These are phyloP conservation scores for Zelleria hepariella DNA, from an alignment of 2,888 invertebrate genomes.

Conservation along the genomic window DNA sequence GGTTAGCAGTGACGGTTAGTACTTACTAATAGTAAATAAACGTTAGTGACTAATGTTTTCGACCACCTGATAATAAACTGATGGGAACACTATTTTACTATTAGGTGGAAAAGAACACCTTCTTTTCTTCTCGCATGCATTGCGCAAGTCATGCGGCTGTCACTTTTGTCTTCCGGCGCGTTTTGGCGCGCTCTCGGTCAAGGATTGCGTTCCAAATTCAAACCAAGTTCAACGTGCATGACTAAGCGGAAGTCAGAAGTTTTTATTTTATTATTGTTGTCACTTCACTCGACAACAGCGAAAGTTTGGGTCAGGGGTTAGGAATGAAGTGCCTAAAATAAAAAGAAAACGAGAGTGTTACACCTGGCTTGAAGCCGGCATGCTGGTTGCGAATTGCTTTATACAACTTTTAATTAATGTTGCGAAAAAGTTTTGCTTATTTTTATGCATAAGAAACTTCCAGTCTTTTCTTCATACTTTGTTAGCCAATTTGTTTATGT, in stretches of 20 bases:
- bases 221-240: slow-evolving; percentile 40
- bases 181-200: background rate
- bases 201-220: background rate
- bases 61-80: too few relatives aligned
- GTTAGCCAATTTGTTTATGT: too few relatives aligned
- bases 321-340: background rate
- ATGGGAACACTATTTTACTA: too few relatives aligned
- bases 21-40: too few relatives aligned
- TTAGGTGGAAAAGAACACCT: background rate
- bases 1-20: too few relatives aligned
- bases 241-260: slow-evolving; percentile 30
- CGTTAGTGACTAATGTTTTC: too few relatives aligned
- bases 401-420: too few relatives aligned
- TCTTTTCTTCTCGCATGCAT: background rate
- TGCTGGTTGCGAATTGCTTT: background rate
- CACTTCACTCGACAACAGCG: slow-evolving; percentile 22
- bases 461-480: too few relatives aligned
- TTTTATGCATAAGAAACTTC: too few relatives aligned
- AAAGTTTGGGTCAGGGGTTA: slow-evolving; percentile 52
- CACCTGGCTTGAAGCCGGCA: background rate
- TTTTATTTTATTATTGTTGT: background rate
- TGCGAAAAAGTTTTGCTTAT: too few relatives aligned
- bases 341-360: background rate
- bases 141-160: background rate
- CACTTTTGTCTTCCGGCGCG: background rate